These are phyloP conservation scores for Rotaria sp. DNA, from an alignment of 2,888 invertebrate species.

Conservation along the genomic window DNA sequence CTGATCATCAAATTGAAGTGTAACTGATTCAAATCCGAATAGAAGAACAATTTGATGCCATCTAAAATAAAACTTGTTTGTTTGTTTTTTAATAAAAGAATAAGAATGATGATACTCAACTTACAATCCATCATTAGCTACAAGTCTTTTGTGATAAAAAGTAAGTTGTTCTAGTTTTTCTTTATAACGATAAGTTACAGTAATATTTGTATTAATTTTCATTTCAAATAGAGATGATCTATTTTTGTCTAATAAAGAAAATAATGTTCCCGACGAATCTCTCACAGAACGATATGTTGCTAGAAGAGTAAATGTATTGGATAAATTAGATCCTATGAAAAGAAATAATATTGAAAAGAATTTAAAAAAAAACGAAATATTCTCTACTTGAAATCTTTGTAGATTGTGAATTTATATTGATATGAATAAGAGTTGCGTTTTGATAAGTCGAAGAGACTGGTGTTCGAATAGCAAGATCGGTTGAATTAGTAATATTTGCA, in stretches of 20 bases:
- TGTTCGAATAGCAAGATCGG: neutral
- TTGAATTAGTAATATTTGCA: neutral
- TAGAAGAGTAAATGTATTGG: neutral
- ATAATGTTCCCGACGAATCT: neutral
- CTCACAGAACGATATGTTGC: neutral
- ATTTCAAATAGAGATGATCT: neutral
- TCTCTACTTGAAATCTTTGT: neutral
- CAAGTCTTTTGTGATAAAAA: neutral
- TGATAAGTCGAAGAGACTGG: neutral
- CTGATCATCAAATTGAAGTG: neutral
- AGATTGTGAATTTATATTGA: neutral
- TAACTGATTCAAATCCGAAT: neutral
- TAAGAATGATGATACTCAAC: neutral
- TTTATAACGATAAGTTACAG: neutral
- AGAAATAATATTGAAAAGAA: neutral
- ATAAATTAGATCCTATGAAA: neutral
- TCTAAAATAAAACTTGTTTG: neutral
- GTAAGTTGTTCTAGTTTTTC: neutral
- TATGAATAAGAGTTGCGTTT: neutral
- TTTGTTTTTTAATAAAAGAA: neutral
- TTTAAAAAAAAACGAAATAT: neutral
- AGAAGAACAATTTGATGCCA: neutral
- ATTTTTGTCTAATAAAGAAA: neutral
- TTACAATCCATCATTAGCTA: neutral
- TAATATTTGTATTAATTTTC: neutral